Evolutionary conservation across 2,113 vertebrate genomes (phyloP), one percentile per base, ranked within the genome.

Genomic region (Galeopterus variegatus): DNA sequence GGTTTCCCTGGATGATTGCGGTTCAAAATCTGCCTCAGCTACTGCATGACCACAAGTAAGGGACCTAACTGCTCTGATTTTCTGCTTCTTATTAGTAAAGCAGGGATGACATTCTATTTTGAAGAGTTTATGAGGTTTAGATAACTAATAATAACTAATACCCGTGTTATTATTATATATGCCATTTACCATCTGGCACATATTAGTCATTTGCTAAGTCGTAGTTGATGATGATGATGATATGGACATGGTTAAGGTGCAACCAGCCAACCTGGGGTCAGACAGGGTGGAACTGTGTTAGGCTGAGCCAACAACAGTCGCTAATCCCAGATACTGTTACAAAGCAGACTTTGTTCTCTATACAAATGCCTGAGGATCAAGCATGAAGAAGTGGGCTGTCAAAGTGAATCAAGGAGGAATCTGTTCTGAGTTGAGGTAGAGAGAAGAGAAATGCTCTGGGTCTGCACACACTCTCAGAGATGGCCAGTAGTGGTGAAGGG

Each of bases 61-160:
- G n/a, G 85, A 36, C 19, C 64, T 94, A 62, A 85, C 62, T 62
- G 54, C 56, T 75, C 69, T 70, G 67, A 56, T 26, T 15, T 72
- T 52, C 62, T 54, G 79, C 12, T 75, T 65, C 72, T 88, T 31
- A 6, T 52, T 94, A 94, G 80, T 58, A 88, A 90, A 52, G 65
- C 62, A 36, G 7, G 54, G 26, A 23, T 65, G 31, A 31, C 72
- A 31, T 54, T 67, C 80, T 72, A 23, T 72, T 67, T 93, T 65
- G 58, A 24, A 88, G 64, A 56, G 31, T 64, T 72, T 65, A 69
- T 73, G 69, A 86, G 33, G 17, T 13, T 88, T 73, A 45, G 80
- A 65, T n/a, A n/a, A n/a, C n/a, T n/a, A n/a, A n/a, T n/a, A n/a
- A n/a, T n/a, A n/a, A 54, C 8, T 60, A 81, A 87, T 45, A 52